These are phyloP conservation scores for Microtus ochrogaster DNA, from an alignment of 2,113 vertebrate genomes.

Conservation along the genomic window DNA sequence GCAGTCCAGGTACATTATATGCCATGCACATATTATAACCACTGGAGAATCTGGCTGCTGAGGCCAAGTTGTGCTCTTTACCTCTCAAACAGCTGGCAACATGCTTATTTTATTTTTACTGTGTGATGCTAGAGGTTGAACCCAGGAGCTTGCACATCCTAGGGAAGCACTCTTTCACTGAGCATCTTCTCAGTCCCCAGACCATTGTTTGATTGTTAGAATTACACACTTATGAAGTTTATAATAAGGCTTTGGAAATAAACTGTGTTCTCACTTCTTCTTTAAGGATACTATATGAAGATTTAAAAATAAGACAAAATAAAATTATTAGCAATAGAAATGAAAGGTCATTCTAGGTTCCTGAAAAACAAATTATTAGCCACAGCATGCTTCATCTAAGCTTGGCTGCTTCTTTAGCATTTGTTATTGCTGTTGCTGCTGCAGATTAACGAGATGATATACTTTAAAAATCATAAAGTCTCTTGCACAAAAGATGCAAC, in stretches of 20 bases:
- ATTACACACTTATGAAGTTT: not conserved
- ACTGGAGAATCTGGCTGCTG: not conserved
- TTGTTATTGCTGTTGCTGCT: not conserved
- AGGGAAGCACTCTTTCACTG: not conserved
- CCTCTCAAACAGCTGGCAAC: not conserved
- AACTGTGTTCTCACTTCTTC: conserved; percentile 10
- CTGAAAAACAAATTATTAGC: not conserved
- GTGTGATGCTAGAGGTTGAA: not conserved
- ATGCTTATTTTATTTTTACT: not conserved
- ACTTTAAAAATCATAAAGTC: not conserved
- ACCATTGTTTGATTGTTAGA: not conserved
- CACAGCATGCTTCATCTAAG: not conserved
- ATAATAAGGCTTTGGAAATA: not conserved
- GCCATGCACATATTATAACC: too few relatives aligned
- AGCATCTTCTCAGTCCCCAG: not conserved
- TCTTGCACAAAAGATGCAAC: not conserved
- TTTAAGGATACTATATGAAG: not conserved
- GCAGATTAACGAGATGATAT: not conserved
- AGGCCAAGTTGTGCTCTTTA: not conserved
- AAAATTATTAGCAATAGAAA: not conserved
- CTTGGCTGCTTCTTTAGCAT: not conserved
- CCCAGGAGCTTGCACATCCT: not conserved
- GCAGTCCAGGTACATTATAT: not conserved
- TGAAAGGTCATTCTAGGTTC: not conserved
- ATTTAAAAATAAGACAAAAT: not conserved